Conservation (phyloP, 1,140 invertebrate genomes). For the Drosophila pallidifrons region DNA sequence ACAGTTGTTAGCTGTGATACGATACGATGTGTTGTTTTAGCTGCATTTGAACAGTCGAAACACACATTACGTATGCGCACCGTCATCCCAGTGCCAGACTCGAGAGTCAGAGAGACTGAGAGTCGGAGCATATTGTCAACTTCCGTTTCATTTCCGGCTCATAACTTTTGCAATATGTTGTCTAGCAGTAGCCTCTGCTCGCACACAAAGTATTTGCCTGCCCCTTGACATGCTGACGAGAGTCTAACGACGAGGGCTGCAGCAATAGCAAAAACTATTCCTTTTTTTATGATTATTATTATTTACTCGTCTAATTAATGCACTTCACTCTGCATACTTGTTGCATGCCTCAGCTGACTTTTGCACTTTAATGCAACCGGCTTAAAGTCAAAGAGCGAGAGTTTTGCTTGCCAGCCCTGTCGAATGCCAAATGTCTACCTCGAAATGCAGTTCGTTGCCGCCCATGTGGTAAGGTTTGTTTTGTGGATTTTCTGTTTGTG, state of each 20-base stretch:
- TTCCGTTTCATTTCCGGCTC: conserved; percentile 66
- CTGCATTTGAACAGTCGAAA: conserved; percentile 6
- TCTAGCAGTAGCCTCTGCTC: neutral
- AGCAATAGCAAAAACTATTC: neutral
- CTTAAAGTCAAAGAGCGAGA: neutral
- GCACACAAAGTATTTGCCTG: neutral
- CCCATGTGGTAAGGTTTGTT: conserved; percentile 38
- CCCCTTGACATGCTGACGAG: neutral
- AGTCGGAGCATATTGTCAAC: conserved; percentile 40
- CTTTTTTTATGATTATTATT: neutral
- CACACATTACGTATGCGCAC: conserved; percentile 28
- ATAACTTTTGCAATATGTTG: conserved; percentile 67
- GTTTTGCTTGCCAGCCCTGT: conserved; percentile 8
- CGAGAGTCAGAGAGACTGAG: neutral
- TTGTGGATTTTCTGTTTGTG: conserved; percentile 48
- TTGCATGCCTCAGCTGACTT: neutral
- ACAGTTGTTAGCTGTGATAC: conserved; percentile 54
- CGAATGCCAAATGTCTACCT: neutral
- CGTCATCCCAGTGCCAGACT: neutral
- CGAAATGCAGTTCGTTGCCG: conserved; percentile 9
- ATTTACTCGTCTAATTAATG: neutral
- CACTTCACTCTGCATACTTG: neutral
- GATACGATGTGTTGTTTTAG: conserved; percentile 11
- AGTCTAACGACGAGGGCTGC: neutral
- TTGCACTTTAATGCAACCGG: neutral